These are phyloP conservation scores for Smithornis capensis DNA, from an alignment of 2,113 vertebrate species.

Conservation along the genomic window DNA sequence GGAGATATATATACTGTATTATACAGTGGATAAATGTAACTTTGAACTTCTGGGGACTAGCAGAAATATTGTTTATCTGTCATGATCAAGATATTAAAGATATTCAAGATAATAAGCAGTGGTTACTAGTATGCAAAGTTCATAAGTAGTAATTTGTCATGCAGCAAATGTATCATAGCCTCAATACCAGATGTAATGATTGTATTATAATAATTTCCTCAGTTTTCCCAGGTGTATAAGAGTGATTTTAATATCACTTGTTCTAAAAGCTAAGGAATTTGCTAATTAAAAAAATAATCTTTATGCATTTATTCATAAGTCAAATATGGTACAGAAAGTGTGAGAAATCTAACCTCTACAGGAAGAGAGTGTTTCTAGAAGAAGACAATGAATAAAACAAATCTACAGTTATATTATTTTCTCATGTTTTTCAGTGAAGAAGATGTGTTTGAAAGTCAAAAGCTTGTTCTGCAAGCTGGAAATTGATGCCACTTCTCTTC, in stretches of 20 bases:
- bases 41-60: not conserved
- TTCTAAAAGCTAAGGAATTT: slow-evolving; percentile 53
- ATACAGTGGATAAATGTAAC: not conserved
- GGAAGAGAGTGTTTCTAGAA: not conserved
- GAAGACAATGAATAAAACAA: not conserved
- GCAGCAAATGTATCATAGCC: not conserved
- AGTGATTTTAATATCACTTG: slow-evolving; percentile 45
- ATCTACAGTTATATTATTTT: not conserved
- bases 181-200: not conserved
- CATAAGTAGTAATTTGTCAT: not conserved
- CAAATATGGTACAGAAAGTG: not conserved
- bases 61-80: not conserved
- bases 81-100: not conserved
- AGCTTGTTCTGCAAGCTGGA: not conserved
- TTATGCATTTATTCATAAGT: slow-evolving; percentile 24
- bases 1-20: not conserved
- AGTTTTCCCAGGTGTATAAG: slow-evolving; percentile 47
- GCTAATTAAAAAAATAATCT: slow-evolving; percentile 49
- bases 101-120: not conserved
- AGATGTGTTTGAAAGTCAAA: not conserved
- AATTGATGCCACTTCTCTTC: not conserved
- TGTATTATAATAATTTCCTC: slow-evolving; percentile 58
- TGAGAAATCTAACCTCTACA: not conserved
- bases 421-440: not conserved
- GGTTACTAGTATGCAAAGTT: not conserved